Evolutionary conservation across 2,113 vertebrate species (phyloP), one percentile per base, ranked within the genome.

Genomic region (Lanius ludovicianus): DNA sequence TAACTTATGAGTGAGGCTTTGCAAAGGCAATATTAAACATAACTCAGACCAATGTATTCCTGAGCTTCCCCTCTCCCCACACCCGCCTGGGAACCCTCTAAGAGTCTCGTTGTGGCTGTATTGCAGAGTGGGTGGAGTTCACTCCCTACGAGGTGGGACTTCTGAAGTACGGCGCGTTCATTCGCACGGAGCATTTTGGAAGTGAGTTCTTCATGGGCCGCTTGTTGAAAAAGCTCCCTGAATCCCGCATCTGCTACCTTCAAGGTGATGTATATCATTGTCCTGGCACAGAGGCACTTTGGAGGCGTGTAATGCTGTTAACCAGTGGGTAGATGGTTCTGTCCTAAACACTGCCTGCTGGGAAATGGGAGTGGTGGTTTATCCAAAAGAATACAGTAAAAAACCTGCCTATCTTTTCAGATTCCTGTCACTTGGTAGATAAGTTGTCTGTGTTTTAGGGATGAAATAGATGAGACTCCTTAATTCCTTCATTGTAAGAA

Each of bases 121-220:
- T 97, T 93, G n/a, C 93, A 98, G 98, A 98, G 62, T 98, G 98
- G 98, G 97, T 98, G 15, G 98, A 98, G 73, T 98, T 98, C 93
- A 98, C 98, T 15, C 98, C 98, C 56, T 87, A 98, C 1, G 98
- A 98, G 65, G 95, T 98, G 4, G 98, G 98, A 15, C 95, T 98
- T 41, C 92, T 97, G 79, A 98, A 98, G 77, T 98, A 98, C 0
- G 98, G 98, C 1, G 96, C 81, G 0, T 98, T 98, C 6, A 7
- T 98, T 31, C 97, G 90, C 82, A 97, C 97, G 0, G 90, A 98
- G 67, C 60, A 98, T 57, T 98, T 98, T 0, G 98, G 98, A 80
- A 98, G 98, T 0, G 96, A 98, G 91, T 98, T 98, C 96, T 98
- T 98, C 96, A 98, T 98, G 98, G 98, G 98, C 12, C 97, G 85